Evolutionary conservation across 1,140 invertebrate species (phyloP).

Genomic region (Centruroides vittatus): DNA sequence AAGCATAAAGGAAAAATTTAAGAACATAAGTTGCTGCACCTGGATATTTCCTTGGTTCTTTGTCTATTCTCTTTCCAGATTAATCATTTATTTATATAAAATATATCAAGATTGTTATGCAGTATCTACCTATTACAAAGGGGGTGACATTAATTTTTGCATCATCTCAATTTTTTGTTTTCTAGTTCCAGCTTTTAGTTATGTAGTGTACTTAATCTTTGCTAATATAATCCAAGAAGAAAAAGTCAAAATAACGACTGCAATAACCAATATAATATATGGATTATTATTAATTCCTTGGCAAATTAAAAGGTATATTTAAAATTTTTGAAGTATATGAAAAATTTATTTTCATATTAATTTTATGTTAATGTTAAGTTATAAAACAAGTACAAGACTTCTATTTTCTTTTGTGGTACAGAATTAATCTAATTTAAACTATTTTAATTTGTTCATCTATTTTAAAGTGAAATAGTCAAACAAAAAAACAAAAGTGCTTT

Average conservation of each 20-base stretch:
- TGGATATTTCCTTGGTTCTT: too few species aligned
- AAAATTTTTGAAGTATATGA: too few species aligned
- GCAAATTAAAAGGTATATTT: slow-evolving; percentile 22
- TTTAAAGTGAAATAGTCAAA: too few species aligned
- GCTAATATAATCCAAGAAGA: slow-evolving; percentile 14
- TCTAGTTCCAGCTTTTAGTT: slow-evolving; percentile 17
- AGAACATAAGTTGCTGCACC: too few species aligned
- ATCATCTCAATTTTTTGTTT: slow-evolving; percentile 18
- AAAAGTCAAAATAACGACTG: slow-evolving; percentile 10
- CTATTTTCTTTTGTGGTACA: too few species aligned
- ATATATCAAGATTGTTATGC: slow-evolving; percentile 18
- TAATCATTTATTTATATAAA: slow-evolving; percentile 19
- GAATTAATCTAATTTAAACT: too few species aligned
- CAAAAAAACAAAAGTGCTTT: too few species aligned
- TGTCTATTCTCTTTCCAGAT: background rate
- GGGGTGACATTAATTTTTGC: slow-evolving; percentile 14
- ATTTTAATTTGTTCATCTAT: too few species aligned
- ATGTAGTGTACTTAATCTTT: slow-evolving; percentile 17
- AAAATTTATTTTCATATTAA: too few species aligned
- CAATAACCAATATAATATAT: slow-evolving; percentile 19
- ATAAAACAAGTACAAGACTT: too few species aligned
- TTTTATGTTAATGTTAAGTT: too few species aligned
- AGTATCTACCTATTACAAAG: slow-evolving; percentile 10
- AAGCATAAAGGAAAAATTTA: too few species aligned
- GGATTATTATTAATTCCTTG: slow-evolving; percentile 21